These are phyloP conservation scores for Eupithecia insigniata DNA, from an alignment of 2,888 invertebrate genomes.

Conservation along the genomic window DNA sequence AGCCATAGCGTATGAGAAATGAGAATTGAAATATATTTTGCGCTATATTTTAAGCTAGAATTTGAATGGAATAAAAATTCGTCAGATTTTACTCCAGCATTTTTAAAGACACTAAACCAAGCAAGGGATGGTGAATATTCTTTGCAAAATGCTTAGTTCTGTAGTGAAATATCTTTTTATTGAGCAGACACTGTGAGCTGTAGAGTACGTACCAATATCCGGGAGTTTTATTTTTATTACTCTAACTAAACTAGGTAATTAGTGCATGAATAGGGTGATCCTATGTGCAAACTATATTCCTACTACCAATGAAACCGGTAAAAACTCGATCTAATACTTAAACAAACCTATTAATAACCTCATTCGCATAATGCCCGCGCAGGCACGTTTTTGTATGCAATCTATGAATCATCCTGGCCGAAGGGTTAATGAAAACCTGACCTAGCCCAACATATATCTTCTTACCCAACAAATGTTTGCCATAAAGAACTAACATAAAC, in stretches of 20 bases:
- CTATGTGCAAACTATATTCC: neutral
- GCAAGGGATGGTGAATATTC: neutral
- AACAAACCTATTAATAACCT: too few relatives aligned
- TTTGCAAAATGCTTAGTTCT: neutral
- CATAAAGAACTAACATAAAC: constrained; percentile 2
- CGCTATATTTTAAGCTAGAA: neutral
- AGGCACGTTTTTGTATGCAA: too few relatives aligned
- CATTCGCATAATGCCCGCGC: too few relatives aligned
- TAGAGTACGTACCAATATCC: too few relatives aligned
- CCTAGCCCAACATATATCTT: neutral
- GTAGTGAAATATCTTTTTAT: too few relatives aligned
- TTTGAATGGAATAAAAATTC: neutral
- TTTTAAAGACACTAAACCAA: neutral
- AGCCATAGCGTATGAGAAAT: neutral
- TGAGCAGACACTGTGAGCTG: too few relatives aligned
- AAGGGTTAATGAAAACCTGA: neutral
- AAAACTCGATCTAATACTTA: neutral
- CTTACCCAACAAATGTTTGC: neutral
- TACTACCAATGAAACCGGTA: neutral
- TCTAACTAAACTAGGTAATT: too few relatives aligned
- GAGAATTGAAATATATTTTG: neutral
- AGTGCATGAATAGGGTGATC: too few relatives aligned
- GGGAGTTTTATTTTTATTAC: too few relatives aligned
- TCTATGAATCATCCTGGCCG: too few relatives aligned
- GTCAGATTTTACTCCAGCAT: neutral